A percentile compares a stretch with the other conserved stretches of the same genome.
Conservation (phyloP, 2,797 vertebrate species). For the Coilia nasus region DNA sequence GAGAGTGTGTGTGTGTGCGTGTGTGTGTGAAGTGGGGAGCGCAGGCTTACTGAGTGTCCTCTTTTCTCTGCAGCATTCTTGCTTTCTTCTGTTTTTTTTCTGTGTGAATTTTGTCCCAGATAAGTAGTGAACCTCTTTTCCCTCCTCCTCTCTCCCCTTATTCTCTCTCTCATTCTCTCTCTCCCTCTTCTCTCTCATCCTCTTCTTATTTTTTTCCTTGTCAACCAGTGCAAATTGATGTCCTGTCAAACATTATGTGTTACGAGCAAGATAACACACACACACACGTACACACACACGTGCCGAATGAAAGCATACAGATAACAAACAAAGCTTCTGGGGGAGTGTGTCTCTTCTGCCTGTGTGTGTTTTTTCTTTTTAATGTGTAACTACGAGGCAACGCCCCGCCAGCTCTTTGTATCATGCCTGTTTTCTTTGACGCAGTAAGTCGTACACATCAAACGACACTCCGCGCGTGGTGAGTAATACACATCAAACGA, state of each 20-base stretch:
- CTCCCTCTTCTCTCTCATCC: background rate
- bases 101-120: slow-evolving; percentile 1
- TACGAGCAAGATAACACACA: background rate
- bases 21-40: background rate
- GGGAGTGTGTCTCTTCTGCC: slow-evolving; percentile 7
- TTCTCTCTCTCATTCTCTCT: too few relatives aligned
- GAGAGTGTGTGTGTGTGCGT: too few relatives aligned
- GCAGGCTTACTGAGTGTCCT: background rate
- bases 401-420: slow-evolving; percentile 9
- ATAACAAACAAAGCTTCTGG: slow-evolving; percentile 5
- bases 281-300: background rate
- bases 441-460: too few relatives aligned
- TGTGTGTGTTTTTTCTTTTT: background rate
- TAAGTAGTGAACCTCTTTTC: background rate
- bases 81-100: background rate
- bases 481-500: slow-evolving; percentile 39
- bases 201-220: slow-evolving; percentile 39
- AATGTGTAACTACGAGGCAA: background rate
- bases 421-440: slow-evolving; percentile 34
- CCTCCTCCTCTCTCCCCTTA: background rate
- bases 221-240: slow-evolving; percentile 14
- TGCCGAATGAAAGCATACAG: background rate
- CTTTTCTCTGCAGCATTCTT: background rate
- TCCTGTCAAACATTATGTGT: slow-evolving; percentile 2
- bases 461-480: too few relatives aligned